These are phyloP conservation scores for Mesoligia furuncula DNA, from an alignment of 2,888 invertebrate genomes.

Conservation along the genomic window DNA sequence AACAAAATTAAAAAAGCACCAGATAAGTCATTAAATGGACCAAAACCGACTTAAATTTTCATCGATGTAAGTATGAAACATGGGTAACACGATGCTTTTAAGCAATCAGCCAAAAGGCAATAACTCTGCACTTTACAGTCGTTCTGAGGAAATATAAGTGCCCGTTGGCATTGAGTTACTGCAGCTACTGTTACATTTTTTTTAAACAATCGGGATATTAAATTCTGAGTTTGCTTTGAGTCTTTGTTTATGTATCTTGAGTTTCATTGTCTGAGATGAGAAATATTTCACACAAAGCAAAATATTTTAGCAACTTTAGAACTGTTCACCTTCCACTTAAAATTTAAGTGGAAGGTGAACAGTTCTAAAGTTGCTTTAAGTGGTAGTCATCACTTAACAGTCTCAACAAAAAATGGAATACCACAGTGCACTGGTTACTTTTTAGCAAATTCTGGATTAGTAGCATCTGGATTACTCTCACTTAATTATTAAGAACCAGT, in stretches of 20 bases:
- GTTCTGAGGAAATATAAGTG: conserved; percentile 37
- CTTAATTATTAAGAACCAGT: background rate
- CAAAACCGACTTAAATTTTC: background rate
- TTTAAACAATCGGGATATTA: conserved; percentile 43
- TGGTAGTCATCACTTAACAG: background rate
- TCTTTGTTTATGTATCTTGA: conserved; percentile 20
- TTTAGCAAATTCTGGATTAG: background rate
- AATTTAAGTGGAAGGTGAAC: too few relatives aligned
- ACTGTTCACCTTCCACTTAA: too few relatives aligned
- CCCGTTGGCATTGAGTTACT: conserved; percentile 30
- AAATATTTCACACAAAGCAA: background rate
- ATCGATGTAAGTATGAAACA: conserved; percentile 35
- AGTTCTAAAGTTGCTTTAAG: background rate
- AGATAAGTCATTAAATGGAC: background rate
- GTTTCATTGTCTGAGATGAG: background rate
- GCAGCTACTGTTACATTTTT: conserved; percentile 31
- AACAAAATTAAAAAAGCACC: background rate
- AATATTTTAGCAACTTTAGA: too few relatives aligned
- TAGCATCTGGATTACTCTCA: background rate
- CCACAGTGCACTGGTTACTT: background rate
- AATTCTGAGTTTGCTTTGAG: conserved; percentile 21
- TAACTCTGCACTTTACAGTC: conserved; percentile 50
- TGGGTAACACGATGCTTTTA: conserved; percentile 31
- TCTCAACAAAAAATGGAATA: too few relatives aligned
- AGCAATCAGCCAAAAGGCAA: conserved; percentile 52